Percentiles rank a stretch among this genome's conserved stretches.
These are phyloP conservation scores for Lasiurus cinereus DNA, from an alignment of 2,113 vertebrate genomes.

Conservation along the genomic window DNA sequence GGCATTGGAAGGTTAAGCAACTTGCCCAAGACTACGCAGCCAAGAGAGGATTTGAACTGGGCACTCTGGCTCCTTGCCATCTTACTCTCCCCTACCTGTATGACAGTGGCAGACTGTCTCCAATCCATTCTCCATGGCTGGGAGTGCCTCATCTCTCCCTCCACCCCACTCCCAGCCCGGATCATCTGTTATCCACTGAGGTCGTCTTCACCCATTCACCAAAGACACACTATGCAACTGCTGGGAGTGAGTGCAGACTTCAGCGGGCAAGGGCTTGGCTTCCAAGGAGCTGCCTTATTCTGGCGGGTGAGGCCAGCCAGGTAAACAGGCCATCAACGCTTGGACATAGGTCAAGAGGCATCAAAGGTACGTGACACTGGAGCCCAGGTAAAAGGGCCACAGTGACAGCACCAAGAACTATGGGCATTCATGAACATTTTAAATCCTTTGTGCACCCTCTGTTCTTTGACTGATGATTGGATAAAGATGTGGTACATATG, in stretches of 20 bases:
- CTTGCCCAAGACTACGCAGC: background rate
- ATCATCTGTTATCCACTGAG: background rate
- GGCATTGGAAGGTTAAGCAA: background rate
- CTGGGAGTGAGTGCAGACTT: background rate
- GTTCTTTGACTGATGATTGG: background rate
- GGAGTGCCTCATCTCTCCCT: background rate
- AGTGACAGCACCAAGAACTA: background rate
- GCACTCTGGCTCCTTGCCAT: background rate
- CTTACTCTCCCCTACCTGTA: too few relatives aligned
- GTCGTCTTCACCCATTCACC: background rate
- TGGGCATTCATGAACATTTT: background rate
- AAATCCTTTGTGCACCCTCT: background rate
- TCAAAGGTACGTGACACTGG: background rate
- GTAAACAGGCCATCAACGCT: background rate
- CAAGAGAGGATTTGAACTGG: background rate
- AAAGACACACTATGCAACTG: constrained; percentile 34
- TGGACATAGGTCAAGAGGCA: background rate
- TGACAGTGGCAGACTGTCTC: background rate
- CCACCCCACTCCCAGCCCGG: background rate
- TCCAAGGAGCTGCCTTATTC: background rate
- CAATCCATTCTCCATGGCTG: background rate
- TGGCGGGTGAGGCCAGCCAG: background rate
- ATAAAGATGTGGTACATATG: background rate
- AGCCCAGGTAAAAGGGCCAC: background rate
- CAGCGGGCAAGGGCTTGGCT: too few relatives aligned